Conservation (phyloP, 2,113 vertebrate species). For the Picathartes gymnocephalus region DNA sequence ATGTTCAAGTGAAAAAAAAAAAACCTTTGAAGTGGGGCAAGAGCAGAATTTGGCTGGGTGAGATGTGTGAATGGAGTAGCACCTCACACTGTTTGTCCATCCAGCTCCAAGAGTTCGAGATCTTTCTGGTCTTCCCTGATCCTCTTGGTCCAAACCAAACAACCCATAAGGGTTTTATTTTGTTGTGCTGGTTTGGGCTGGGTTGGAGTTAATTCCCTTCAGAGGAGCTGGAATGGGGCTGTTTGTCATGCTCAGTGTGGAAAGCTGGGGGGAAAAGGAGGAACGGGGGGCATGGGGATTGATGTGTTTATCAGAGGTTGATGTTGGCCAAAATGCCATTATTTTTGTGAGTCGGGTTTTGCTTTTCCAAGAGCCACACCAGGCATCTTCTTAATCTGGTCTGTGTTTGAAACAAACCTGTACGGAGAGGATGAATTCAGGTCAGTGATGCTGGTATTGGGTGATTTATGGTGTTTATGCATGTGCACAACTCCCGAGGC, state of each 20-base stretch:
- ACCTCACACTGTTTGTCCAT: neutral
- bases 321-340: neutral
- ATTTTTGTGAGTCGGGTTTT: neutral
- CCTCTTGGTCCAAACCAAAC: fast-evolving
- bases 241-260: neutral
- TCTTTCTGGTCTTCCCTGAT: neutral
- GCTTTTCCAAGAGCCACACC: neutral
- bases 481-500: fast-evolving
- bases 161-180: neutral
- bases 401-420: neutral
- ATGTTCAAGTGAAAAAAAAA: neutral
- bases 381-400: neutral
- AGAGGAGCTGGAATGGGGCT: neutral
- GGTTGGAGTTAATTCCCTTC: neutral
- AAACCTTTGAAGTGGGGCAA: neutral
- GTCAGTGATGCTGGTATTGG: fast-evolving
- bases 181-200: too few relatives aligned
- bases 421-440: neutral
- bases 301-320: neutral
- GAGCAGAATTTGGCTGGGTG: neutral
- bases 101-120: fast-evolving
- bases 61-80: neutral
- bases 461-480: neutral
- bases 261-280: neutral
- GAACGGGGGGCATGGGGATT: neutral